Evolutionary conservation across 2,888 invertebrate species (phyloP).

Genomic region (Acanthosoma haemorrhoidale): DNA sequence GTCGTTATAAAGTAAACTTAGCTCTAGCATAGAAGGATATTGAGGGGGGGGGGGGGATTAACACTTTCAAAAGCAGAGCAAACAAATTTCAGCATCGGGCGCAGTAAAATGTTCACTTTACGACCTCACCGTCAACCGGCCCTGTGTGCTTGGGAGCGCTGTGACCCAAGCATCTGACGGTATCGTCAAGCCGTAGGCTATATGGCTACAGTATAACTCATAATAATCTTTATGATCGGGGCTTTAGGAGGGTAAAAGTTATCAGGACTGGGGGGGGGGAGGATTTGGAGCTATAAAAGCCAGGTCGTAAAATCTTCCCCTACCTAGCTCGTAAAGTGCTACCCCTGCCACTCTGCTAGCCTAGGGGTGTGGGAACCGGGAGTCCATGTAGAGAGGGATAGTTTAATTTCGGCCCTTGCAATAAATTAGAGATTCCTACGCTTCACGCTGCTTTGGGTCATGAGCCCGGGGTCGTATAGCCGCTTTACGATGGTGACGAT

Average conservation of each 20-base stretch:
- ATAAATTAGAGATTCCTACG: not conserved
- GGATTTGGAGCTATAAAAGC: conserved; percentile 19
- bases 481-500: conserved; percentile 3
- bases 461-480: conserved; percentile 2
- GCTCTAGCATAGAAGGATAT: too few relatives aligned
- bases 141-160: not conserved
- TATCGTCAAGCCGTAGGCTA: too few relatives aligned
- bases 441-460: conserved; percentile 9
- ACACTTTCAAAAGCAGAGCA: not conserved
- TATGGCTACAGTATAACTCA: conserved; percentile 7
- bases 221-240: conserved; percentile 21
- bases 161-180: conserved; percentile 10
- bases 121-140: too few relatives aligned
- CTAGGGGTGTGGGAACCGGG: not conserved
- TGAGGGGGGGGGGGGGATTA: too few relatives aligned
- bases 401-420: not conserved
- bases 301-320: conserved; percentile 14
- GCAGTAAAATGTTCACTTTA: conserved; percentile 1
- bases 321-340: not conserved
- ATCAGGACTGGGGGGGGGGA: conserved; percentile 15
- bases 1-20: not conserved
- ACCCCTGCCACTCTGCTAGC: too few relatives aligned
- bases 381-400: not conserved
- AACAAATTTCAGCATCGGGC: not conserved
- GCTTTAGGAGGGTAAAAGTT: conserved; percentile 15